Evolutionary conservation across 2,113 vertebrate genomes (phyloP).

Genomic region (Oophaga pumilio): DNA sequence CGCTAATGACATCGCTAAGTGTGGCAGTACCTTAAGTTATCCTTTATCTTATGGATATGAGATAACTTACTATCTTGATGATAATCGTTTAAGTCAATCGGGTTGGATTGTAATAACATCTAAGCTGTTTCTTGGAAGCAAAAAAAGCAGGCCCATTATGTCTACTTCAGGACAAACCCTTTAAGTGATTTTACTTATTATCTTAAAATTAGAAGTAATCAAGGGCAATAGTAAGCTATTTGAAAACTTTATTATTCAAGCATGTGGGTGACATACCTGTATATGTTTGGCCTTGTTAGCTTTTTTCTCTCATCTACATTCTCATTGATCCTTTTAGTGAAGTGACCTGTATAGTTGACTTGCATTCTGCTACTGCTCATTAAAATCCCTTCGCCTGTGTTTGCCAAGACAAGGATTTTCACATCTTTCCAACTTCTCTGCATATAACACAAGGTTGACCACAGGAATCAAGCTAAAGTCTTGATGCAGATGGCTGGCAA

Average conservation of each 20-base stretch:
- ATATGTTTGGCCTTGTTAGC: slow-evolving; percentile 28
- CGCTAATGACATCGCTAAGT: no score
- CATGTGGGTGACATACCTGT: slow-evolving; percentile 3
- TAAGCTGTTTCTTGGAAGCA: background rate
- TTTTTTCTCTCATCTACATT: slow-evolving; percentile 19
- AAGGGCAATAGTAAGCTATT: background rate
- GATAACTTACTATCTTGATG: no score
- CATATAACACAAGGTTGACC: slow-evolving; percentile 51
- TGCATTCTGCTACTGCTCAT: slow-evolving; percentile 54
- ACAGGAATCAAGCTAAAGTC: slow-evolving; percentile 50
- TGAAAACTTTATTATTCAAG: background rate
- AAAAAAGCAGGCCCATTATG: background rate
- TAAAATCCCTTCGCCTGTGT: slow-evolving; percentile 51
- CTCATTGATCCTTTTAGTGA: slow-evolving; percentile 45
- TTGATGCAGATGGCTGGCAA: slow-evolving; percentile 54
- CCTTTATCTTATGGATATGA: no score
- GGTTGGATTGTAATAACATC: background rate
- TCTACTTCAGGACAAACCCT: background rate
- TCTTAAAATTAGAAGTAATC: background rate
- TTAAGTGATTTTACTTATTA: background rate
- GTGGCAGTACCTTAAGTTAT: no score
- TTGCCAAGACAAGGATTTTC: slow-evolving; percentile 52
- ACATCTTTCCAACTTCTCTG: slow-evolving; percentile 51
- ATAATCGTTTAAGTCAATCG: background rate
- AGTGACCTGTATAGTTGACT: slow-evolving; percentile 53